Conservation (phyloP, 2,113 vertebrate species). For the Melanerpes formicivorus region DNA sequence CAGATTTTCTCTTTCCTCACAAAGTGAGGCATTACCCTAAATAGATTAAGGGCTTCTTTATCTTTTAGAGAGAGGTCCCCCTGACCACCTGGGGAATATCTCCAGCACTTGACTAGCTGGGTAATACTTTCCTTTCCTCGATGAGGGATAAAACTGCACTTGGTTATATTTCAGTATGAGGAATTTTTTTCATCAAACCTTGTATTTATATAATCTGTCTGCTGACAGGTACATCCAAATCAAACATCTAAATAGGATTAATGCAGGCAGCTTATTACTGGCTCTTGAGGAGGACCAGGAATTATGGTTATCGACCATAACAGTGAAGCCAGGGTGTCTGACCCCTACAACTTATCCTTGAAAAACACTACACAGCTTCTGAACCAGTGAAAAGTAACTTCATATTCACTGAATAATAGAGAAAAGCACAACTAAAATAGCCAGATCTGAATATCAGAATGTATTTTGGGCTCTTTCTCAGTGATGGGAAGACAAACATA, state of each 20-base stretch:
- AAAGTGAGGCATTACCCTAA: background rate
- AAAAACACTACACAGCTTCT: conserved; percentile 16
- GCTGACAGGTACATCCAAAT: conserved; percentile 23
- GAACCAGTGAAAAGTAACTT: conserved; percentile 15
- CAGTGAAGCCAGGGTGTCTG: conserved; percentile 4
- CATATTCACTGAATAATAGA: conserved; percentile 34
- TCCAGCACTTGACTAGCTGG: background rate
- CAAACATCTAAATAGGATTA: conserved; percentile 62
- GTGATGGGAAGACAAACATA: background rate
- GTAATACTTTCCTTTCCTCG: background rate
- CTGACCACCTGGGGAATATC: background rate
- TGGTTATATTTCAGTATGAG: background rate
- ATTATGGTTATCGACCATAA: conserved; percentile 20
- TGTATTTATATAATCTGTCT: conserved; percentile 24
- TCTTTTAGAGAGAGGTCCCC: background rate
- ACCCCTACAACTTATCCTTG: conserved; percentile 4
- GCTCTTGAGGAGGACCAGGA: conserved; percentile 19
- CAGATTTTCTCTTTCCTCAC: background rate
- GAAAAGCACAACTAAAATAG: conserved; percentile 24
- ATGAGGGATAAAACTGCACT: background rate
- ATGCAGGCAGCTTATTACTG: conserved; percentile 33
- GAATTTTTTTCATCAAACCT: background rate
- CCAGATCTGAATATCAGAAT: conserved; percentile 26
- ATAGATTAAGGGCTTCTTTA: background rate
- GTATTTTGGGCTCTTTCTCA: conserved; percentile 11